Evolutionary conservation across 2,113 vertebrate genomes (phyloP), one percentile per base, ranked within the genome.

Genomic region (Perccottus glenii): DNA sequence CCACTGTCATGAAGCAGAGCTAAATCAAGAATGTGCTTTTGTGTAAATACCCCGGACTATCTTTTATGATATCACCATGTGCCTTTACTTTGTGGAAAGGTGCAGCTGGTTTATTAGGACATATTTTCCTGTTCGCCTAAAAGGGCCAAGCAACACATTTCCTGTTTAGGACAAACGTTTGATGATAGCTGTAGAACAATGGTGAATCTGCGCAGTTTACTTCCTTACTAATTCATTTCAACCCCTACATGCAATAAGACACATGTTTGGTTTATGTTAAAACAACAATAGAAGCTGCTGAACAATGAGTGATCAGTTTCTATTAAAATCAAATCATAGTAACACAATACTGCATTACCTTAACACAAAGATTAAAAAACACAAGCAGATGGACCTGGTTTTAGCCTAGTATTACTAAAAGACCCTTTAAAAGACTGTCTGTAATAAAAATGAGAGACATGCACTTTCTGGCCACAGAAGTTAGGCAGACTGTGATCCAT

Each of bases 141-240:
- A 77, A 60, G 43, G 64, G 66, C 62, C 74, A 65, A 19, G 44
- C 78, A 78, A 48, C 60, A 74, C 60, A 72, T 67, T 88, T 87
- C 80, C 77, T 85, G 80, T 85, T 84, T 75, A 58, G 78, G 75
- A 58, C 40, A 38, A 62, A 72, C 73, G 78, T 80, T 74, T 66
- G 64, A 64, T 67, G 52, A 74, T 72, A 69, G 73, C 64, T 2
- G 48, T 58, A 49, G 64, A 87, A 82, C 81, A 86, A 83, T 73
- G 70, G 69, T 52, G 68, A 62, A 70, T 74, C 67, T 62, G 55
- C 68, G 52, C 33, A 80, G 77, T 83, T 71, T 77, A 73, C 63
- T 72, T 80, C 59, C 68, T 40, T 5, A 61, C 72, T 82, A 81
- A 86, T 77, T 52, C 51, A 75, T 70, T 79, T 75, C 45, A 58